Conservation (phyloP, 2,888 invertebrate genomes). For the Caenorhabditis afra region DNA sequence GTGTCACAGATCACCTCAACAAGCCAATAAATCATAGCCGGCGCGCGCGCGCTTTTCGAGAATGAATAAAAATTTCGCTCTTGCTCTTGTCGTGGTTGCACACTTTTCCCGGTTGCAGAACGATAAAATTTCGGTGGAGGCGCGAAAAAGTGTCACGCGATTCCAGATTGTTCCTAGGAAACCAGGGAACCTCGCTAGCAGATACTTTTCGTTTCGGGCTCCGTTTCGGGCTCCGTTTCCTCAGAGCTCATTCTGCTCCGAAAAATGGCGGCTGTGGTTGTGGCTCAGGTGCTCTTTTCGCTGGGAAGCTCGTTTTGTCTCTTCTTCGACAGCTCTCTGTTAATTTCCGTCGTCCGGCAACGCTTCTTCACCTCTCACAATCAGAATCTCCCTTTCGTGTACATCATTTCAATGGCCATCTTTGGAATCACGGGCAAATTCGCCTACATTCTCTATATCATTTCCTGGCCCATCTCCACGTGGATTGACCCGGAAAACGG, state of each 20-base stretch:
- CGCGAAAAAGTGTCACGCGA: neutral
- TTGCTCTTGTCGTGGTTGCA: neutral
- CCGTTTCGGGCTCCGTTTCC: no score
- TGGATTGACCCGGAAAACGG: neutral
- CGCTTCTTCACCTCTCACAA: neutral
- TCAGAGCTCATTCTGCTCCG: no score
- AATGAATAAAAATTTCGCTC: no score
- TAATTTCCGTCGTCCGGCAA: neutral
- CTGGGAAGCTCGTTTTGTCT: neutral
- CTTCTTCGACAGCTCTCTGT: neutral
- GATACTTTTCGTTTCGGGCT: no score
- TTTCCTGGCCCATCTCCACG: neutral
- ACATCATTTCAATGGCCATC: constrained; percentile 19
- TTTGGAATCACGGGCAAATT: constrained; percentile 11
- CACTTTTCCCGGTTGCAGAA: no score
- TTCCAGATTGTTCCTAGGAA: no score
- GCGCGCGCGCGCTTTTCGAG: no score
- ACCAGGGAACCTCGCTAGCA: no score
- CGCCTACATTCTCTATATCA: constrained; percentile 5
- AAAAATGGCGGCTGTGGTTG: no score
- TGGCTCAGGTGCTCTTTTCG: neutral
- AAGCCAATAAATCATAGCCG: neutral
- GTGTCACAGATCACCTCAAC: neutral
- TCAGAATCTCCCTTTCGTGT: constrained; percentile 19
- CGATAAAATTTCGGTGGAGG: no score